phyloP scores from a whole-genome alignment of 2,888 invertebrate genomes.

The Caenorhabditis sp. region DNA sequence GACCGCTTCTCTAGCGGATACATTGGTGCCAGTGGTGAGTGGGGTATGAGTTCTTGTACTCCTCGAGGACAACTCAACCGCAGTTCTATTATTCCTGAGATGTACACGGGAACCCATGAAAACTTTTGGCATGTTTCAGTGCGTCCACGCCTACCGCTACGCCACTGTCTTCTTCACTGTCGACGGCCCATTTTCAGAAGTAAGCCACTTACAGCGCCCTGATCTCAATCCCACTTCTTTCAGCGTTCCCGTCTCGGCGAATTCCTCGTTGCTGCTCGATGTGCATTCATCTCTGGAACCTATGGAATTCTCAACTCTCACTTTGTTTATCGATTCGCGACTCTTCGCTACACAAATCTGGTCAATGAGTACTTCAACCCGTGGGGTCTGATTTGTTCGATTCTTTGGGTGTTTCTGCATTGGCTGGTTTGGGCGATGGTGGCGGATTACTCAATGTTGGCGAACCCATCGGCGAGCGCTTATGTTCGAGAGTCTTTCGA shows the following conservation, averaged over 20 bases:
- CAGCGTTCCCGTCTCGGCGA: neutral
- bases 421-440: neutral
- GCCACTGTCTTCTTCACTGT: slow-evolving; percentile 10
- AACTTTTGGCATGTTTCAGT: slow-evolving; percentile 1
- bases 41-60: too few species aligned
- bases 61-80: too few species aligned
- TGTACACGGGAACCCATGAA: too few species aligned
- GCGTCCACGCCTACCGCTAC: slow-evolving; percentile 11
- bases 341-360: neutral
- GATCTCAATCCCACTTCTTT: neutral
- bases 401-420: neutral
- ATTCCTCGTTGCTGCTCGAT: neutral
- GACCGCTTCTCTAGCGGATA: slow-evolving; percentile 28
- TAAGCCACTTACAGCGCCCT: too few species aligned
- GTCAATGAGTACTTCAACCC: slow-evolving; percentile 23
- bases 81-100: too few species aligned
- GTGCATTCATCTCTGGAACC: slow-evolving; percentile 29
- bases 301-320: slow-evolving; percentile 37
- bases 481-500: slow-evolving; percentile 15
- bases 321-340: slow-evolving; percentile 1
- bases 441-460: neutral
- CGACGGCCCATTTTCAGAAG: slow-evolving; percentile 13
- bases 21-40: slow-evolving; percentile 38
- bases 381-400: slow-evolving; percentile 3
- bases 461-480: neutral